Percentiles rank a stretch among this genome's conserved stretches.
Conservation (phyloP, 1,140 invertebrate genomes). For the Zaprionus ornatus region DNA sequence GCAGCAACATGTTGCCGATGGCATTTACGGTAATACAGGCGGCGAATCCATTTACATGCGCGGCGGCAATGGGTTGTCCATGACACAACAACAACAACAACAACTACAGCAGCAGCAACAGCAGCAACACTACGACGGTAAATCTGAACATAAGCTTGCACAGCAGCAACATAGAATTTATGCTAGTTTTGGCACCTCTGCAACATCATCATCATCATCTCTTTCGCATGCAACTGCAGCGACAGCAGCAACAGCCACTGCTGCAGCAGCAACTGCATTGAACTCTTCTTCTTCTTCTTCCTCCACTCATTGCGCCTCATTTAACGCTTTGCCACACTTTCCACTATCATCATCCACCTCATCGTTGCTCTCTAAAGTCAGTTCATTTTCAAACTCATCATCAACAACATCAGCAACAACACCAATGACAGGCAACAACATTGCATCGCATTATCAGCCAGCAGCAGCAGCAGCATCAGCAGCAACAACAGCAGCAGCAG, state of each 20-base stretch:
- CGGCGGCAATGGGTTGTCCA: conserved; percentile 61
- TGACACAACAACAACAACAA: conserved; percentile 72
- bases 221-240: conserved; percentile 43
- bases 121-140: conserved; percentile 83
- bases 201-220: conserved; percentile 47
- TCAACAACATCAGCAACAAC: conserved; percentile 51
- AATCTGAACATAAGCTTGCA: conserved; percentile 70
- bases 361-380: conserved; percentile 82
- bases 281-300: conserved; percentile 32
- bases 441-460: conserved; percentile 73
- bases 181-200: conserved; percentile 78
- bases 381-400: conserved; percentile 72
- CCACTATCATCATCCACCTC: conserved; percentile 81
- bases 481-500: conserved; percentile 17
- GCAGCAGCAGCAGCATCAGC: conserved; percentile 49
- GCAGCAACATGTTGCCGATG: conserved; percentile 58
- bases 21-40: conserved; percentile 72
- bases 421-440: conserved; percentile 46
- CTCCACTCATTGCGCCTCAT: conserved; percentile 25
- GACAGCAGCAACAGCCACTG: conserved; percentile 35
- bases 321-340: conserved; percentile 81
- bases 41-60: conserved; percentile 65
- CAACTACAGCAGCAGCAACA: conserved; percentile 79
- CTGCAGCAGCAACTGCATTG: conserved; percentile 41
- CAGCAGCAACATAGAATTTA: conserved; percentile 78